Evolutionary conservation across 2,888 invertebrate species (phyloP), one percentile per base, ranked within the genome.

Genomic region (Orchestes rusci): DNA sequence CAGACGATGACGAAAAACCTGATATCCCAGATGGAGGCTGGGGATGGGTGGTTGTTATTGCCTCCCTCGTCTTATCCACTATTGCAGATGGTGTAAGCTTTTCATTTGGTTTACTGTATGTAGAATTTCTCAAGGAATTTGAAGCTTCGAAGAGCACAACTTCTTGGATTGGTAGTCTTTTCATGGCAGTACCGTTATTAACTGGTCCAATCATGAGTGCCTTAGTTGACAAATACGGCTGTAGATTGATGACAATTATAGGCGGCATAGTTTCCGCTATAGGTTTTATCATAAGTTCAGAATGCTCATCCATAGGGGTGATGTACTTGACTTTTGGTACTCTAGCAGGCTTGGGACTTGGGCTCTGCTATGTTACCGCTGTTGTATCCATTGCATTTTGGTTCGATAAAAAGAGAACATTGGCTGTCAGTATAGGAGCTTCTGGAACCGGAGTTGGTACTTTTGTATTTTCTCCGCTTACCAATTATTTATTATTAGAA

Each of bases 41-140:
- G 83, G 90, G 90, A 5, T 92, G 91, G 92, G 74, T 90, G 15
- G 85, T 95, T 1, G 93, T 95, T 0, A 66, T 84, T 28, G 82
- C 91, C 3, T 88, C 91, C 0, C 79, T 95, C 53, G 65, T 90
- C 30, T 81, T 92, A 44, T 91, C 91, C 15, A 79, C 91, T 71
- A 84, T 95, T 36, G 89, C 91, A 28, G 95, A 95, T 66, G 95
- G 95, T 0, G 80, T 94, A 43, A 89, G 90, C 38, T 92, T 94
- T 65, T 51, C 51, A 2, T 48, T 51, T 43, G 51, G 95, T 0
- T 72, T 94, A 13, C 73, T 95, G 5, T 91, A 86, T 61, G 82
- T 86, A 1, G 84, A 91, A 59, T 82, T 81, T 88, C 3, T 84
- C 82, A 33, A 93, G 34, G 83, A 88, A 59, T 95, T 92, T 63